Base-by-base conservation (phyloP, 2,888 invertebrate genomes). In the Lycaena phlaeas region DNA sequence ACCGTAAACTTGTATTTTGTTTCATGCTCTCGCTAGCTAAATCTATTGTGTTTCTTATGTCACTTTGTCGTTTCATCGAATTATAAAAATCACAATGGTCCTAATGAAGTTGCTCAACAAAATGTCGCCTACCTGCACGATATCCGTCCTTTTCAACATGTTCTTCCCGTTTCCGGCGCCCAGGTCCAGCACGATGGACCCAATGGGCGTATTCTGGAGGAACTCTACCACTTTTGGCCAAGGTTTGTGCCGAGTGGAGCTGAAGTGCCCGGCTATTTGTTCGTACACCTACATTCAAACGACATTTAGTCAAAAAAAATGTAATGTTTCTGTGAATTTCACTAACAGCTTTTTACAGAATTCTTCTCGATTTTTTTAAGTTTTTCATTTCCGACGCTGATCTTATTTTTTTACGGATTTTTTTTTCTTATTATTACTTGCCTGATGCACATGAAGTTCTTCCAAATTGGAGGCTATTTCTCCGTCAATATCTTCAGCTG, bases 111-210 rank as follows among this genome's bases (percentile, higher is more conserved):
- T n/a, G n/a, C n/a, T n/a, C n/a, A n/a, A n/a, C n/a, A n/a, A n/a
- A n/a, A n/a, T n/a, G n/a, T n/a, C n/a, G 12, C 41, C 29, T 66
- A 92, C 92, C 81, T 90, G 88, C 52, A 87, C 74, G 38, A 90
- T 79, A 48, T 86, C 75, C 25, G 66, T 58, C 49, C 89, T 88
- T 2, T 75, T 62, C 38, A 89, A 87, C 41, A 99, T 87, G 73
- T 99, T 98, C 86, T 99, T 99, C 27, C 98, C 99, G 84, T 99
- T 99, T 6, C 99, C 99, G 71, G 98, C 97, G 4, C 99, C 99
- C 26, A 98, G 89, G 74, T 99, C 99, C 3, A 97, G 64, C 9
- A 98, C 64, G 6, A 96, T 64, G 1, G 92, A 88, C 0, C 93
- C 94, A 0, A 68, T 43, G 0, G 87, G 67, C 48, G 95, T 88